Conservation (phyloP, 2,797 vertebrate genomes). For the Crocidura indochinensis region DNA sequence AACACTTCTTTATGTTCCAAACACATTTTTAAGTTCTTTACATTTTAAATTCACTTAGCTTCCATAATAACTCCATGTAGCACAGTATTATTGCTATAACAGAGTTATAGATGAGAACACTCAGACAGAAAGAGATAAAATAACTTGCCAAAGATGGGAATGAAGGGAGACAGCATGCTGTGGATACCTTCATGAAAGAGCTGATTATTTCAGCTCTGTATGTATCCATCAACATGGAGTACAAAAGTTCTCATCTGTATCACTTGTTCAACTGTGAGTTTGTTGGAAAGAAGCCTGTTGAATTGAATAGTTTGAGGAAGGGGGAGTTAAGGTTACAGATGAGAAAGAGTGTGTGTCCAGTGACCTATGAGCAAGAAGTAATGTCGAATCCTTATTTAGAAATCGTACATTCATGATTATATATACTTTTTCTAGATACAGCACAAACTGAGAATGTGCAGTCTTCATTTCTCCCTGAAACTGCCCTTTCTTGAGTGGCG, state of each 20-base stretch:
- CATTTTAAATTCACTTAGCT: conserved; percentile 34
- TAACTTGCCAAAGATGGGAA: neutral
- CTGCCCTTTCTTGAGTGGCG: neutral
- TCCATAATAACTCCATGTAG: neutral
- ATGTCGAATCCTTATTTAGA: neutral
- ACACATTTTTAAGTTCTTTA: conserved; percentile 42
- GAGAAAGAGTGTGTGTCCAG: neutral
- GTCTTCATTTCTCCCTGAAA: neutral
- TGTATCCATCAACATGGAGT: neutral
- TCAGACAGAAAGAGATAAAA: neutral
- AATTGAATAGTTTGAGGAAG: neutral
- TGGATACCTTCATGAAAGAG: conserved; percentile 22
- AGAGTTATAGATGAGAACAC: conserved; percentile 11
- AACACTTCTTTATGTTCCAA: neutral
- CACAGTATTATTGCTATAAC: neutral
- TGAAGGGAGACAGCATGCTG: neutral
- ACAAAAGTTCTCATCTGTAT: neutral
- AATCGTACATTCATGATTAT: too few species aligned
- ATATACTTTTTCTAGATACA: neutral
- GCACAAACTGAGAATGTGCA: neutral
- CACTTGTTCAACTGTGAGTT: neutral
- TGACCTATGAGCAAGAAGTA: neutral
- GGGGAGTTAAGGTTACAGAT: neutral
- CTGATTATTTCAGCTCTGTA: conserved; percentile 6
- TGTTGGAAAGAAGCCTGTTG: conserved; percentile 23